Conservation (phyloP, 2,888 invertebrate species). For the Rhamnusium bicolor region DNA sequence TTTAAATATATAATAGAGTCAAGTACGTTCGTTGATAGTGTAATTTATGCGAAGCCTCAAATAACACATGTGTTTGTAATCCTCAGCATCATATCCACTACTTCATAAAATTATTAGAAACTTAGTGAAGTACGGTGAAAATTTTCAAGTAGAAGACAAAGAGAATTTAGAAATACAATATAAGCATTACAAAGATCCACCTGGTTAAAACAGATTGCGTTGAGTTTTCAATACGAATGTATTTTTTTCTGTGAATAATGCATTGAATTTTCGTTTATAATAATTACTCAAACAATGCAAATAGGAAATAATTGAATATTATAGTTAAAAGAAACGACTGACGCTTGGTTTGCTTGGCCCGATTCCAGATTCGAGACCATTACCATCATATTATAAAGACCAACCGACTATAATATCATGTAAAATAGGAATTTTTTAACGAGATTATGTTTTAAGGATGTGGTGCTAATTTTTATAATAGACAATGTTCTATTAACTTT, state of each 20-base stretch:
- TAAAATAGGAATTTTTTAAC: constrained; percentile 3
- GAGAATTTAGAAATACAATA: no score
- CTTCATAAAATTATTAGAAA: no score
- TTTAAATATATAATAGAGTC: no score
- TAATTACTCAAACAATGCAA: neutral
- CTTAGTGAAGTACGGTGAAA: no score
- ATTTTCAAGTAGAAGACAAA: no score
- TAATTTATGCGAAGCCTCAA: no score
- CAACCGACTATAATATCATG: neutral
- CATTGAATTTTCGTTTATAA: no score
- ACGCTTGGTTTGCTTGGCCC: neutral
- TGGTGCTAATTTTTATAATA: neutral
- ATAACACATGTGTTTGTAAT: no score
- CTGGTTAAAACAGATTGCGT: no score
- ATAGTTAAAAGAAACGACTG: constrained; percentile 1
- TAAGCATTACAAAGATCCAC: no score
- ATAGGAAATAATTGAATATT: constrained; percentile 2
- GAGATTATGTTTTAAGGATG: neutral
- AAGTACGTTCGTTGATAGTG: no score
- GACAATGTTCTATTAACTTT: neutral
- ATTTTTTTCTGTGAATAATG: neutral
- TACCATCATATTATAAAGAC: constrained; percentile 6
- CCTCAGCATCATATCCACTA: no score
- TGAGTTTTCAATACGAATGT: neutral
- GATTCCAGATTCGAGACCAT: constrained; percentile 3